Evolutionary conservation across 2,888 invertebrate genomes (phyloP).

Genomic region (Cheilosia grossa): DNA sequence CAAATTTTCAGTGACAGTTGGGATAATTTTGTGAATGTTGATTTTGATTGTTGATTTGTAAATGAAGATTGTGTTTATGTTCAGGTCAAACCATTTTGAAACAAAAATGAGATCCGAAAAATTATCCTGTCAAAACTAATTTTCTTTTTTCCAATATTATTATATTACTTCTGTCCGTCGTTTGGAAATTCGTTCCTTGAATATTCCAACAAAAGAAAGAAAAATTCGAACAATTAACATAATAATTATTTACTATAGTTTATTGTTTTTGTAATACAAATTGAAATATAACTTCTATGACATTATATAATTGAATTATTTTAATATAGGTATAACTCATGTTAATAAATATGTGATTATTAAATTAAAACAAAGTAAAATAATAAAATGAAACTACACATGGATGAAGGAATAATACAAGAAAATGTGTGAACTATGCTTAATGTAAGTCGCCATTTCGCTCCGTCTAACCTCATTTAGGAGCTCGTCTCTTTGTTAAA

Average conservation of each 20-base stretch:
- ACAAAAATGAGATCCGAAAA: neutral
- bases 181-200: too few species aligned
- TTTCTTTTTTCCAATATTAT: too few species aligned
- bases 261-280: constrained; percentile 28
- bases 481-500: constrained; percentile 78
- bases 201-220: too few species aligned
- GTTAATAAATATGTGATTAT: constrained; percentile 31
- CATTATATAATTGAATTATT: constrained; percentile 27
- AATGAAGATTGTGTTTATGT: too few species aligned
- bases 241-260: constrained; percentile 12
- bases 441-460: neutral
- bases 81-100: neutral
- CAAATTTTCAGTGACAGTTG: too few species aligned
- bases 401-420: constrained; percentile 67
- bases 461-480: constrained; percentile 51
- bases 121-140: too few species aligned
- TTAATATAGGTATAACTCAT: constrained; percentile 5
- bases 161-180: too few species aligned
- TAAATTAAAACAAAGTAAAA: constrained; percentile 5
- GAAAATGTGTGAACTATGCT: constrained; percentile 10
- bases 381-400: constrained; percentile 37
- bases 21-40: too few species aligned
- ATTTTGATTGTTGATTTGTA: too few species aligned
- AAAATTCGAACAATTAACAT: neutral
- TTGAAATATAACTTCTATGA: constrained; percentile 11